A percentile compares a stretch with the other conserved stretches of the same genome.
These are phyloP conservation scores for Limnephilus rhombicus DNA, from an alignment of 2,888 invertebrate species.

Conservation along the genomic window DNA sequence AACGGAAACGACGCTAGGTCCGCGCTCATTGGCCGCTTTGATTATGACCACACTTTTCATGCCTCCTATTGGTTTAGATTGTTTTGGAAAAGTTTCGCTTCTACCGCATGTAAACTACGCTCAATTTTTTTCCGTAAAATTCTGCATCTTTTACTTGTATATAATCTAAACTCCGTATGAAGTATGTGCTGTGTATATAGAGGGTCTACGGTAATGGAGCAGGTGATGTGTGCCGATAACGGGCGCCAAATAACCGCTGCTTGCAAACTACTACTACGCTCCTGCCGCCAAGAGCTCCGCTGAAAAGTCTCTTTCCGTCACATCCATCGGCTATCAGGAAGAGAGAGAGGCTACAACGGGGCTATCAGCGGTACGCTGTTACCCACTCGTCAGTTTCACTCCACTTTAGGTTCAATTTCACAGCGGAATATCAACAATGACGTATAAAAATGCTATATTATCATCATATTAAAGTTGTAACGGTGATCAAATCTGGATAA, in stretches of 20 bases:
- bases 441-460: background rate
- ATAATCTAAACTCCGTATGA: background rate
- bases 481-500: conserved; percentile 11
- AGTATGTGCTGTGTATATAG: background rate
- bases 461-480: conserved; percentile 7
- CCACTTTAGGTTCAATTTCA: background rate
- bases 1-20: too few relatives aligned
- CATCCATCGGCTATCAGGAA: background rate
- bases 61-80: too few relatives aligned
- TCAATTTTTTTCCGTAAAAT: too few relatives aligned
- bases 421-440: background rate
- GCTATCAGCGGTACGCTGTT: background rate
- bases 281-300: background rate
- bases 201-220: background rate
- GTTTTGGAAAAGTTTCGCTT: too few relatives aligned
- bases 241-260: conserved; percentile 40
- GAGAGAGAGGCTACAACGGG: background rate
- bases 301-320: background rate
- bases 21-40: too few relatives aligned
- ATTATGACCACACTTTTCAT: too few relatives aligned
- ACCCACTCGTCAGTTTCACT: background rate
- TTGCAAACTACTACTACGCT: background rate
- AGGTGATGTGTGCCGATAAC: conserved; percentile 49
- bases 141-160: background rate
- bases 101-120: too few relatives aligned